Evolutionary conservation across 2,888 invertebrate genomes (phyloP), one percentile per base, ranked within the genome.

Genomic region (Ichneumoninae sp.): DNA sequence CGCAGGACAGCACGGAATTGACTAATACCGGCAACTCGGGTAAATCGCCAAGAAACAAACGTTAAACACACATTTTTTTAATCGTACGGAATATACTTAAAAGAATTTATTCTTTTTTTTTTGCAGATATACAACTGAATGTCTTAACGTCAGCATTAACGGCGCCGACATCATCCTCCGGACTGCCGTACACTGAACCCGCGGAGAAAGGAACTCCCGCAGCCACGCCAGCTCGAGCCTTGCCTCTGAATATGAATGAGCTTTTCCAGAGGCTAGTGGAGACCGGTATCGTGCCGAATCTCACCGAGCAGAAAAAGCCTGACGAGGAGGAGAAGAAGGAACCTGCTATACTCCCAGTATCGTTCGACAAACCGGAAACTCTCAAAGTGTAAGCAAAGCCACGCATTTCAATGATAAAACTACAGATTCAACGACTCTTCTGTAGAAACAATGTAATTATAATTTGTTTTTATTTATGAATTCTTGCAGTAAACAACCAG

Each of bases 181-280:
- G 91, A 52, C 87, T 93, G 22, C 90, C 92, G 0, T 92, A 92
- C 77, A 91, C 93, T 86, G 92, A 91, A 78, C 90, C 90, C 4
- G 86, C 83, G 0, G 91, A 91, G 65, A 91, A 90, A 83, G 88
- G 93, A 26, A 78, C 87, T 3, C 83, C 88, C 22, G 80, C 94
- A 6, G 78, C 90, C 6, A 80, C 94, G 19, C 93, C 94, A 16
- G 86, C 91, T 13, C 91, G 94, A 0, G 92, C 94, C 30, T 83
- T 91, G 65, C 91, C 93, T 22, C 93, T 96, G 2, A 97, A 98
- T 90, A 97, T 99, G 33, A 96, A 96, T 84, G 97, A 97, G 87
- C 94, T 99, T 40, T 97, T 98, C 91, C 96, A 97, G 85, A 97
- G 97, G 93, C 94, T 99, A 7, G 96, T 98, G 0, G 97, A 97